Percentiles rank a stretch among this genome's conserved stretches.
These are phyloP conservation scores for Corythaixoides concolor DNA, from an alignment of 2,113 vertebrate species.

Conservation along the genomic window DNA sequence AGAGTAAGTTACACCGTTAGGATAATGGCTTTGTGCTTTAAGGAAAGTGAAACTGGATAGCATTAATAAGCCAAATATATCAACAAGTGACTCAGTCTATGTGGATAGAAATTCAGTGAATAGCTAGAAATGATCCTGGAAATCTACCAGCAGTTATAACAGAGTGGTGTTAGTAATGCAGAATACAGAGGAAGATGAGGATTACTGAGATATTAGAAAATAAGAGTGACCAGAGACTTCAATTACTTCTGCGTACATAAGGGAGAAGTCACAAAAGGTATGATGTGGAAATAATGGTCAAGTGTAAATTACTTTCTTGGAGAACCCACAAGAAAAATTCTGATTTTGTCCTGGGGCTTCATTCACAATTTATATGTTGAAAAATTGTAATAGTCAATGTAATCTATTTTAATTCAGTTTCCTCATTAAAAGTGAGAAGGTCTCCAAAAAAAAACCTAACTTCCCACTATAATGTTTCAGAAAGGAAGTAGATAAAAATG, in stretches of 20 bases:
- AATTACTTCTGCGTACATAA: background rate
- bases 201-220: background rate
- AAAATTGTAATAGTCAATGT: background rate
- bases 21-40: background rate
- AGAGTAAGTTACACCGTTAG: background rate
- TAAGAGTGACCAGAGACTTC: background rate
- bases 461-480: conserved; percentile 5
- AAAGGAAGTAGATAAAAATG: conserved; percentile 53
- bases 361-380: background rate
- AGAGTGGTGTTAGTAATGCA: background rate
- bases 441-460: background rate
- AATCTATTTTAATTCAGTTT: background rate
- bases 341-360: background rate
- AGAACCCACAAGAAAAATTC: background rate
- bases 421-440: conserved; percentile 9
- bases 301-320: background rate
- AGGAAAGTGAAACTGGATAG: background rate
- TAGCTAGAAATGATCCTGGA: background rate
- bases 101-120: background rate
- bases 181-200: background rate
- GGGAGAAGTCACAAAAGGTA: background rate
- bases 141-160: background rate
- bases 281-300: background rate
- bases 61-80: background rate
- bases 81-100: background rate